These are phyloP conservation scores for Sciurus vulgaris DNA, from an alignment of 2,797 vertebrate species.

Conservation along the genomic window DNA sequence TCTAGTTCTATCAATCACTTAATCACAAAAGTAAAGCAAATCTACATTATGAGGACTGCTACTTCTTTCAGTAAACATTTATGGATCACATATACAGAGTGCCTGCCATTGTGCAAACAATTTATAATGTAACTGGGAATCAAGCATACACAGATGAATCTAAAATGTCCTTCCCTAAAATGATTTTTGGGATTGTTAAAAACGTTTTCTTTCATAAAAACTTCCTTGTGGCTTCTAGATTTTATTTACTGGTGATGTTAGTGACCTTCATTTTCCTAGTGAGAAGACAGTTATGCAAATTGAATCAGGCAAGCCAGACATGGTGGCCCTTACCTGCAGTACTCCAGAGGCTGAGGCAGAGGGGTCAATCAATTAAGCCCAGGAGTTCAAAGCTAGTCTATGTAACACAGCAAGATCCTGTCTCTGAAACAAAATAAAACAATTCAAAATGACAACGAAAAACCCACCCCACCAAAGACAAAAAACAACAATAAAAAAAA, in stretches of 20 bases:
- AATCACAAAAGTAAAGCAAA: constrained; percentile 7
- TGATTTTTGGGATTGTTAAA: constrained; percentile 20
- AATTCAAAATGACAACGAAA: too few species aligned
- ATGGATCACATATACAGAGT: neutral
- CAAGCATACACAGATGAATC: neutral
- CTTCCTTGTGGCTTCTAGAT: neutral
- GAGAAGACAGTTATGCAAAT: neutral
- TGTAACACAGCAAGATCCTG: too few species aligned
- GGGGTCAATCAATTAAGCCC: too few species aligned
- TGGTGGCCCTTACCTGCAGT: too few species aligned
- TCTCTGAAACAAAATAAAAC: neutral
- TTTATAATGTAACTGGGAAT: neutral
- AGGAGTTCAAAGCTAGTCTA: neutral
- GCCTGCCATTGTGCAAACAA: neutral
- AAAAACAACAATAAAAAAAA: neutral
- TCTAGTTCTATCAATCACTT: neutral
- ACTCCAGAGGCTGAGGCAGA: too few species aligned
- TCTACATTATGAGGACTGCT: neutral
- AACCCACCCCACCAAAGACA: neutral
- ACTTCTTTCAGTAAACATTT: neutral
- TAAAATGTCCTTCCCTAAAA: neutral
- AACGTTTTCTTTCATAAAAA: neutral
- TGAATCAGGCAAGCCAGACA: neutral
- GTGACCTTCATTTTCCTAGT: neutral
- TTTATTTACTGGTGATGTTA: neutral